A percentile compares a stretch with the other conserved stretches of the same genome.
These are phyloP conservation scores for Microtus oregoni DNA, from an alignment of 2,113 vertebrate species.

Conservation along the genomic window DNA sequence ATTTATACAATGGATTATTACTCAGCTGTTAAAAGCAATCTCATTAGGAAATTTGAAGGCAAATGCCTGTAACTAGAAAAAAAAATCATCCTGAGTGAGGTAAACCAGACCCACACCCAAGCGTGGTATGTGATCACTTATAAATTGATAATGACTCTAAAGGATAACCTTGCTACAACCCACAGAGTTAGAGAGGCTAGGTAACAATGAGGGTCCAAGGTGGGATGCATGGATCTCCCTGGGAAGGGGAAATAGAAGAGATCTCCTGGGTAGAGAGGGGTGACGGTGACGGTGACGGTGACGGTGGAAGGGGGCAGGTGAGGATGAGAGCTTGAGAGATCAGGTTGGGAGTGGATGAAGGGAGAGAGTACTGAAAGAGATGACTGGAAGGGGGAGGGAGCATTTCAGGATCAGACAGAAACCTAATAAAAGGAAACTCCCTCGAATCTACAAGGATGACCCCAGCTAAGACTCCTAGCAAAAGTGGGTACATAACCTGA, in stretches of 20 bases:
- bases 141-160: neutral
- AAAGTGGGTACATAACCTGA: neutral
- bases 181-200: neutral
- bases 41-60: neutral
- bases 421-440: neutral
- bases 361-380: neutral
- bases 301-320: neutral
- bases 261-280: neutral
- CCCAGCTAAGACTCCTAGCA: neutral
- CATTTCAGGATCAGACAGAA: neutral
- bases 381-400: neutral
- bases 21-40: neutral
- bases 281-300: fast-evolving
- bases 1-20: neutral
- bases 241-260: neutral
- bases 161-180: neutral
- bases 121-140: neutral
- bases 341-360: neutral
- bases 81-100: neutral
- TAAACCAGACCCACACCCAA: neutral
- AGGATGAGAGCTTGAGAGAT: neutral
- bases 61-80: neutral
- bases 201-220: neutral
- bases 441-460: neutral
- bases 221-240: neutral